Base-by-base conservation (phyloP, 2,113 vertebrate species). In the Oryzias celebensis region DNA sequence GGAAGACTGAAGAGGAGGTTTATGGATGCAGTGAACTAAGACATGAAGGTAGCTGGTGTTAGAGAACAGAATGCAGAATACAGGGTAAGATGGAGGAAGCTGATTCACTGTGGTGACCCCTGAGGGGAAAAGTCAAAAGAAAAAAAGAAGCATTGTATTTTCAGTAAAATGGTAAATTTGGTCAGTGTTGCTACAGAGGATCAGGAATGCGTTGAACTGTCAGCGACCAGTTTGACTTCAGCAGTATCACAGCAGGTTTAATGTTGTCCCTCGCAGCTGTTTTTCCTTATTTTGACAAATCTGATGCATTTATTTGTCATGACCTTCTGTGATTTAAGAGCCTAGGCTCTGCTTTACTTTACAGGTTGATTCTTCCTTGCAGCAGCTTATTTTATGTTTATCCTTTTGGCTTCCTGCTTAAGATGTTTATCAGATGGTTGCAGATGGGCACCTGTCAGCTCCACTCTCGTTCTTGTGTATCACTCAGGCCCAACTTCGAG, bases 391-490 rank as follows among this genome's bases (percentile, higher is more conserved):
- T 71, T 55, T 60, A 48, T 61, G 63, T 70, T n/a, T 7, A 47
- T 78, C 64, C 65, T 36, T 54, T 48, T 72, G 78, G 68, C 65
- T 77, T 75, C 67, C 54, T 23, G 18, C 64, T 65, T 59, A 48
- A 65, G 74, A 67, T 68, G 73, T 28, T 65, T 55, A 72, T 80
- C 64, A 67, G 63, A 54, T 66, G 46, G 50, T 75, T 71, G 51
- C 65, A 74, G 52, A 77, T 58, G 58, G 78, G 65, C 72, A 75
- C 67, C 68, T 74, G 64, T 77, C 76, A 65, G 65, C 68, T 67
- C 62, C 50, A 31, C 53, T 61, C 13, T 48, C 47, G 56, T 56
- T 82, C 68, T 58, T 59, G 47, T 85, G 69, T 77, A 82, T 76
- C 54, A 63, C 41, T 81, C 68, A 47, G 24, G 56, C 65, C 50